Evolutionary conservation across 2,797 vertebrate species (phyloP).

Genomic region (Micrastur ruficollis): DNA sequence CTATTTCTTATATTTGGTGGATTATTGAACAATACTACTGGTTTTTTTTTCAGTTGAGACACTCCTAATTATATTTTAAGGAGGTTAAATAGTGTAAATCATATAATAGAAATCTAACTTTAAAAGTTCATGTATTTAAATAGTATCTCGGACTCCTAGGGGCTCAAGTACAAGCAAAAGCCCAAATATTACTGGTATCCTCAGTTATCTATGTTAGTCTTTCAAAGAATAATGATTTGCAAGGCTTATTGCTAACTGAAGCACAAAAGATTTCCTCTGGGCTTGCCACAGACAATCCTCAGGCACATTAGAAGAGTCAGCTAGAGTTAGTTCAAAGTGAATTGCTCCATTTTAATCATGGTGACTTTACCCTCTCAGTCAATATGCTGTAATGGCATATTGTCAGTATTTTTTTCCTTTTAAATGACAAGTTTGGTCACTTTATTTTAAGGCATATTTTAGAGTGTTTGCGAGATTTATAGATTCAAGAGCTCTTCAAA

Average conservation of each 20-base stretch:
- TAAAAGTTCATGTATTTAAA: background rate
- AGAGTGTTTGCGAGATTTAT: conserved; percentile 45
- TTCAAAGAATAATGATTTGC: conserved; percentile 71
- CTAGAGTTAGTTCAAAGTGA: conserved; percentile 78
- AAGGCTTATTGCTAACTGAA: conserved; percentile 74
- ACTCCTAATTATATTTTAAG: background rate
- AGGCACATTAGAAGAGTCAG: conserved; percentile 71
- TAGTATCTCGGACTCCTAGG: background rate
- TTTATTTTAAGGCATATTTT: conserved; percentile 58
- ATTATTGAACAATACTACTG: background rate
- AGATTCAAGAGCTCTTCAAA: conserved; percentile 53
- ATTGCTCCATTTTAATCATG: conserved; percentile 73
- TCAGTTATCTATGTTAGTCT: conserved; percentile 57
- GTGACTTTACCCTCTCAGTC: conserved; percentile 60
- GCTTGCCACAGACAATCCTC: conserved; percentile 72
- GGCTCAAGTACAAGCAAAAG: background rate
- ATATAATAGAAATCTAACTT: background rate
- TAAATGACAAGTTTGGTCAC: conserved; percentile 44
- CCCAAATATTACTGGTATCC: conserved; percentile 21
- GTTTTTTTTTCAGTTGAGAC: background rate
- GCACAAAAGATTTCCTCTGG: conserved; percentile 74
- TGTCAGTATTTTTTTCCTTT: background rate
- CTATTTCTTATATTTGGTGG: background rate
- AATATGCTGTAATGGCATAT: conserved; percentile 28
- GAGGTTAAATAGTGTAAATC: background rate